Conservation (phyloP, 2,888 invertebrate species). For the Linnaemya tessellans region DNA sequence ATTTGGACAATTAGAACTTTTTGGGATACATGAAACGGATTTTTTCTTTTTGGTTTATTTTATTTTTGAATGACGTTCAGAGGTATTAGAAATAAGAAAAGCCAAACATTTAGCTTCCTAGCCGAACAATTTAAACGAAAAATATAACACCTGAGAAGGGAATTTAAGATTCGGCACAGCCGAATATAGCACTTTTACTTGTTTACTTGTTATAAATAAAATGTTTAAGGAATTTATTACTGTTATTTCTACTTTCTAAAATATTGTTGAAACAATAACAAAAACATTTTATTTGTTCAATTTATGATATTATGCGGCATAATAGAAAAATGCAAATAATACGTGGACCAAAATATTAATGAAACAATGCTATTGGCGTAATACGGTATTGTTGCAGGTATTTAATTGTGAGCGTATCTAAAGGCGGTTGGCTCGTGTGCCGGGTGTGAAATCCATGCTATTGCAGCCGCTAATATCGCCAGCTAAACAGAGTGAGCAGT, state of each 20-base stretch:
- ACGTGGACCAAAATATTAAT: background rate
- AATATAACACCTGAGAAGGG: no score
- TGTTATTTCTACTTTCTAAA: background rate
- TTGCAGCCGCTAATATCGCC: slow-evolving; percentile 79
- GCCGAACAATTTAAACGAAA: no score
- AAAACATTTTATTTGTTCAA: background rate
- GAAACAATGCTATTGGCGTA: background rate
- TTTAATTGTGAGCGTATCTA: slow-evolving; percentile 6
- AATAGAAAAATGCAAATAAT: background rate
- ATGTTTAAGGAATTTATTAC: background rate
- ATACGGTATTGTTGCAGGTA: background rate
- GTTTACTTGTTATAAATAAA: no score
- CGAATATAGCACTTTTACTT: no score
- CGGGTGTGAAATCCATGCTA: slow-evolving; percentile 75
- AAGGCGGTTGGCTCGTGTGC: slow-evolving; percentile 72
- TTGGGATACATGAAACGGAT: no score
- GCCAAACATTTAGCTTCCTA: no score
- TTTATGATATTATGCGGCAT: slow-evolving; percentile 18
- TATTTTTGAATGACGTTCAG: no score
- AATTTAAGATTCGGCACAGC: no score
- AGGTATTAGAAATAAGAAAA: no score
- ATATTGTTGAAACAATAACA: background rate
- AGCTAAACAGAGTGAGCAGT: slow-evolving; percentile 78
- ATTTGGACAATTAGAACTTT: no score
- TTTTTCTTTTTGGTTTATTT: no score